These are phyloP conservation scores for Phlogophora meticulosa DNA, from an alignment of 2,888 invertebrate species.

Conservation along the genomic window DNA sequence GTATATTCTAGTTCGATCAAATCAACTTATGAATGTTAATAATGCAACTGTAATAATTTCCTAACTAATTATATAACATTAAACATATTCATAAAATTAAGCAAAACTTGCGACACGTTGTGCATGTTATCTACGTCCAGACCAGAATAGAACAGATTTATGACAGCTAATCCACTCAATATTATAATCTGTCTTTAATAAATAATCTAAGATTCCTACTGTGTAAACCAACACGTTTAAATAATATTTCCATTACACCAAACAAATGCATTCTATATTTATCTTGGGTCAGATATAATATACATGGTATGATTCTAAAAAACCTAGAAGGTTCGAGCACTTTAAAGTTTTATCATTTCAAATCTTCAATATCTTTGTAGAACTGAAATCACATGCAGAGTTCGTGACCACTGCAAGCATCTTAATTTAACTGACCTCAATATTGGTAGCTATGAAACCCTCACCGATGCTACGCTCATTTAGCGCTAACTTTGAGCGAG, in stretches of 20 bases:
- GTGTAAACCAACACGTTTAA: not conserved
- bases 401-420: conserved; percentile 39
- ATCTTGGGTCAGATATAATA: too few relatives aligned
- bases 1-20: conserved; percentile 18
- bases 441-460: conserved; percentile 36
- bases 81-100: conserved; percentile 41
- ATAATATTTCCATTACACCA: not conserved
- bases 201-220: not conserved
- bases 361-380: not conserved
- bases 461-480: conserved; percentile 25
- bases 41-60: conserved; percentile 52
- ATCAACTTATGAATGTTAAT: conserved; percentile 27
- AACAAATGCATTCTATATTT: conserved; percentile 1
- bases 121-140: conserved; percentile 3
- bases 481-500: conserved; percentile 3
- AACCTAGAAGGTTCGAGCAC: not conserved
- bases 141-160: not conserved
- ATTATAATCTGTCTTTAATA: conserved; percentile 5
- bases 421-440: conserved; percentile 56
- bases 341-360: not conserved
- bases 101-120: conserved; percentile 24
- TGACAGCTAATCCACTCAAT: conserved; percentile 6
- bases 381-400: conserved; percentile 22
- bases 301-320: too few relatives aligned
- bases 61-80: conserved; percentile 48